Conservation (phyloP, 2,113 vertebrate species). For the Jacana jacana region DNA sequence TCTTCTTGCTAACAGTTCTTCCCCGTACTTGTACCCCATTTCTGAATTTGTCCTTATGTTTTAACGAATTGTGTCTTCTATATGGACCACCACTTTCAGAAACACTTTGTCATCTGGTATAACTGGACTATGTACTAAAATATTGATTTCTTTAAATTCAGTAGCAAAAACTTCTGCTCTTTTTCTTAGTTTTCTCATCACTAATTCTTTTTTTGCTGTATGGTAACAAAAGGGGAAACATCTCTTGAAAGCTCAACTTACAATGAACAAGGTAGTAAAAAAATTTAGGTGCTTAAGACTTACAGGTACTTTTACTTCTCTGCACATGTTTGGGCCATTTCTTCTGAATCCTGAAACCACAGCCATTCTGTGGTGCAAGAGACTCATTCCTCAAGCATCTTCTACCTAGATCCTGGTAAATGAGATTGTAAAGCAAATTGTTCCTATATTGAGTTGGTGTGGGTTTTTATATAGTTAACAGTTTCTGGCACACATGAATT, state of each 20-base stretch:
- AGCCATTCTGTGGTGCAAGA: background rate
- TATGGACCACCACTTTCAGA: background rate
- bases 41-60: background rate
- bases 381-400: background rate
- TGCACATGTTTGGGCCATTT: background rate
- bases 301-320: background rate
- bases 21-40: background rate
- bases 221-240: background rate
- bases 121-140: background rate
- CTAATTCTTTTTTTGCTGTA: background rate
- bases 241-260: background rate
- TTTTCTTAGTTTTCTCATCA: background rate
- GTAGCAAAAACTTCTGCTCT: background rate
- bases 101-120: background rate
- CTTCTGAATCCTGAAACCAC: background rate
- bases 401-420: background rate
- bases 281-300: background rate
- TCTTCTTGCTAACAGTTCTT: background rate
- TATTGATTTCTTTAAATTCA: background rate
- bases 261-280: rapidly evolving
- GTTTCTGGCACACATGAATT: background rate
- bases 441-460: background rate
- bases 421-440: background rate
- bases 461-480: background rate
- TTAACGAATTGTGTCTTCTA: background rate